These are phyloP conservation scores for Pseudorectes ferrugineus DNA, from an alignment of 2,113 vertebrate genomes.

Conservation along the genomic window DNA sequence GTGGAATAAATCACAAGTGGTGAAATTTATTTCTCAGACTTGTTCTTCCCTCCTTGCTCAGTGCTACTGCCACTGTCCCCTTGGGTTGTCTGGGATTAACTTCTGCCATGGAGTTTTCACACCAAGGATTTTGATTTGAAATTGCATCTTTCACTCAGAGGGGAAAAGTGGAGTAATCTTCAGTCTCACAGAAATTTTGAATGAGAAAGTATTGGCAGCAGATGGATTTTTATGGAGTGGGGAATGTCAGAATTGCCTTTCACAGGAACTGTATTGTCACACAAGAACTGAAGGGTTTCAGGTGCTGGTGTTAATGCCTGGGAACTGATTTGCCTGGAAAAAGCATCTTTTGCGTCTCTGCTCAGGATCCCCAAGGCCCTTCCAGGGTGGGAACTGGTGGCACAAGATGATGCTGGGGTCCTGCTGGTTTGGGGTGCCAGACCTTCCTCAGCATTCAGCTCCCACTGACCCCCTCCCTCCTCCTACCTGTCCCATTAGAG, in stretches of 20 bases:
- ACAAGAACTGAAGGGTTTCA: background rate
- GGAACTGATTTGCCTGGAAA: background rate
- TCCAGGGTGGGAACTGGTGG: background rate
- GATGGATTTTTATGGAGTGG: background rate
- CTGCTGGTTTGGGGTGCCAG: rapidly evolving
- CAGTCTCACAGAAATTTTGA: background rate
- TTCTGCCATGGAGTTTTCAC: background rate
- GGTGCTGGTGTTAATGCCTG: background rate
- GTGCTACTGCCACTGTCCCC: background rate
- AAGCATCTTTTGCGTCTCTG: background rate
- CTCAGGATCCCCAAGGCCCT: background rate
- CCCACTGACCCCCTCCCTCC: background rate
- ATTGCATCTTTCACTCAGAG: background rate
- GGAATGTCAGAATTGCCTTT: background rate
- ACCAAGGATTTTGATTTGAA: background rate
- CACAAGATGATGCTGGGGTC: background rate
- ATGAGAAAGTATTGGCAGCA: background rate
- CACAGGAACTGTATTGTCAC: background rate
- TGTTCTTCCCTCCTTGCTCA: background rate
- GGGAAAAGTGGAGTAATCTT: background rate
- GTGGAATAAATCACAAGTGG: background rate
- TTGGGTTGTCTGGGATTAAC: background rate
- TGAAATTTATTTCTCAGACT: background rate
- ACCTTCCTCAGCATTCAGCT: background rate
- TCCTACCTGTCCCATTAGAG: background rate